Evolutionary conservation across 2,888 invertebrate genomes (phyloP).

Genomic region (Temnothorax rugatulus): DNA sequence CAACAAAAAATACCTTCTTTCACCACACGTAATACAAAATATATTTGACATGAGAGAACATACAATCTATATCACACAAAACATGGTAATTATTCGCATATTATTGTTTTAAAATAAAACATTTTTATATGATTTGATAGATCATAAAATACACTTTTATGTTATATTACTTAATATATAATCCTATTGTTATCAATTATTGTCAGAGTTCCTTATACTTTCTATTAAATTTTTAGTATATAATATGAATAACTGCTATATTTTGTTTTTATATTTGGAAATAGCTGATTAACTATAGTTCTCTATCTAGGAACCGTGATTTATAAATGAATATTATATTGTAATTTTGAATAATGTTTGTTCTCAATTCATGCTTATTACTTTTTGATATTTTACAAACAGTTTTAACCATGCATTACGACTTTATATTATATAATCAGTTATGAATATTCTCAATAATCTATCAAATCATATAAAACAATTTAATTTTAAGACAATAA

Average conservation of each 20-base stretch:
- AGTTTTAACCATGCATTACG: neutral
- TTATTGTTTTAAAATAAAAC: neutral
- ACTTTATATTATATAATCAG: neutral
- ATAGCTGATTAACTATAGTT: too few relatives aligned
- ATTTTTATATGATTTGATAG: neutral
- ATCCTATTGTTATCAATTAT: neutral
- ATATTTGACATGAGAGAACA: neutral
- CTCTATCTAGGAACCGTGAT: neutral
- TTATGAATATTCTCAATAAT: neutral
- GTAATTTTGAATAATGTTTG: neutral
- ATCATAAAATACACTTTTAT: neutral
- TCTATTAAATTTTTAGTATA: neutral
- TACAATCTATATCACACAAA: neutral
- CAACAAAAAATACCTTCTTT: constrained; percentile 70
- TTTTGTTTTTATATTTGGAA: too few relatives aligned
- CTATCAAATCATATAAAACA: neutral
- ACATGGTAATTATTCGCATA: neutral
- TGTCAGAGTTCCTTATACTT: neutral
- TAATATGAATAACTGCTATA: too few relatives aligned
- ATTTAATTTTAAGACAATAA: neutral
- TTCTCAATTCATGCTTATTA: neutral
- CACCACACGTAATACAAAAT: constrained; percentile 73
- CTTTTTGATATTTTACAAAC: neutral
- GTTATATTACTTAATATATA: neutral
- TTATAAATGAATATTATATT: neutral